A percentile compares a stretch with the other conserved stretches of the same genome.
These are phyloP conservation scores for Tympanoctomys barrerae DNA, from an alignment of 2,797 vertebrate species.

Conservation along the genomic window DNA sequence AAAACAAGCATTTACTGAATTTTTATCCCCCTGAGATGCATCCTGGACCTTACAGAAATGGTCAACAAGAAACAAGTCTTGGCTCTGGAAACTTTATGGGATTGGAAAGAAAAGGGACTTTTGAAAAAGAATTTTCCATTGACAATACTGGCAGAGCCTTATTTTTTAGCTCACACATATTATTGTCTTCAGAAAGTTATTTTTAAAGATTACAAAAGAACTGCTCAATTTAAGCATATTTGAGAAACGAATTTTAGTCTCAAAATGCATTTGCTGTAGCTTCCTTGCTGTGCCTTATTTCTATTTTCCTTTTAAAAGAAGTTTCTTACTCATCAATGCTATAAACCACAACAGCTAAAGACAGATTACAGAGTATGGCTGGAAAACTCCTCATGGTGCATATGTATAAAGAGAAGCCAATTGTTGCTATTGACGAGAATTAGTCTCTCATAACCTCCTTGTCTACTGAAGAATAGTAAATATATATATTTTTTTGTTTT, in stretches of 20 bases:
- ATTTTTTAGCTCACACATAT: conserved; percentile 38
- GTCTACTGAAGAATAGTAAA: background rate
- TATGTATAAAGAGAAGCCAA: conserved; percentile 46
- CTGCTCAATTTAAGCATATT: conserved; percentile 32
- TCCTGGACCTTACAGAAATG: background rate
- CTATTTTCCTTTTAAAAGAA: conserved; percentile 46
- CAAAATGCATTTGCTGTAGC: conserved; percentile 63
- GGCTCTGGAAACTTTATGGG: too few relatives aligned
- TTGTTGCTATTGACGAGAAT: conserved; percentile 7
- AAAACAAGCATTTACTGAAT: background rate
- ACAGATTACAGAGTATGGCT: background rate
- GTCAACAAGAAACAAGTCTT: background rate
- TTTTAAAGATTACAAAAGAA: conserved; percentile 56
- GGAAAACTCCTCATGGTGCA: background rate
- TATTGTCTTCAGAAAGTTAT: conserved; percentile 56
- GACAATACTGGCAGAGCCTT: background rate
- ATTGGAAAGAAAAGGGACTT: background rate
- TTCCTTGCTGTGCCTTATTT: conserved; percentile 41
- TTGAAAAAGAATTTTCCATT: background rate
- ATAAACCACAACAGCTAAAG: conserved; percentile 34
- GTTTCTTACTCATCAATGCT: conserved; percentile 48
- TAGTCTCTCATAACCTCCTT: background rate
- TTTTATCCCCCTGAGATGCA: background rate
- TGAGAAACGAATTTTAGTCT: conserved; percentile 53
- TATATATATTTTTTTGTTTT: background rate